A percentile compares a stretch with the other conserved stretches of the same genome.
phyloP scores from a whole-genome alignment of 1,140 invertebrate species.

The Pseudomyrmex pallidus region DNA sequence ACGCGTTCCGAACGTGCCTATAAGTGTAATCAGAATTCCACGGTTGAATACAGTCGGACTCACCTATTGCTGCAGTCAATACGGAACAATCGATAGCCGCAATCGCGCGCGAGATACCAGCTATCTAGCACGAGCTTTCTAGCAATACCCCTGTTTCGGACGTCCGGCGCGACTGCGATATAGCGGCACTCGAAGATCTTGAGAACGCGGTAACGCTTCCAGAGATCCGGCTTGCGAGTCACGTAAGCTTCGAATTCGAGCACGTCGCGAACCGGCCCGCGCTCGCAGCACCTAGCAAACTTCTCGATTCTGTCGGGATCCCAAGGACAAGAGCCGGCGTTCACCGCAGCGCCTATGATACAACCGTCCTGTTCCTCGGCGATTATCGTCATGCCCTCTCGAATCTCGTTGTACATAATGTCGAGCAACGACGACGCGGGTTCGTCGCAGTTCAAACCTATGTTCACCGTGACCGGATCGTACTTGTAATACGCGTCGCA shows the following conservation, averaged over 20 bases:
- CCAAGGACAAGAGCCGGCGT: conserved; percentile 74
- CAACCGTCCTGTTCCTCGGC: conserved; percentile 79
- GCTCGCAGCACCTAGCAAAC: conserved; percentile 74
- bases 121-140: conserved; percentile 80
- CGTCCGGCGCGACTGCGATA: conserved; percentile 79
- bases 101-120: conserved; percentile 81
- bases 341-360: conserved; percentile 82
- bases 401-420: conserved; percentile 75
- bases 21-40: conserved; percentile 28
- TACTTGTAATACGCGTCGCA: conserved; percentile 71
- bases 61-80: conserved; percentile 83
- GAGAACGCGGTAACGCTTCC: conserved; percentile 76
- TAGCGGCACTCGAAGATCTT: conserved; percentile 83
- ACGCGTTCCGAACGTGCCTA: background rate
- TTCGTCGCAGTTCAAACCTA: conserved; percentile 65
- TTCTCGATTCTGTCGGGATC: conserved; percentile 76
- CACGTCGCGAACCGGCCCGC: conserved; percentile 72
- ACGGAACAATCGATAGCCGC: conserved; percentile 80
- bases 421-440: conserved; percentile 58
- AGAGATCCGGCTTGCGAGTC: conserved; percentile 77
- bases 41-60: conserved; percentile 14
- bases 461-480: conserved; percentile 74
- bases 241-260: conserved; percentile 82
- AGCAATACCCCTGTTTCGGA: conserved; percentile 78
- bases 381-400: conserved; percentile 81